Conservation (phyloP, 2,113 vertebrate genomes). For the Pardalotus punctatus region DNA sequence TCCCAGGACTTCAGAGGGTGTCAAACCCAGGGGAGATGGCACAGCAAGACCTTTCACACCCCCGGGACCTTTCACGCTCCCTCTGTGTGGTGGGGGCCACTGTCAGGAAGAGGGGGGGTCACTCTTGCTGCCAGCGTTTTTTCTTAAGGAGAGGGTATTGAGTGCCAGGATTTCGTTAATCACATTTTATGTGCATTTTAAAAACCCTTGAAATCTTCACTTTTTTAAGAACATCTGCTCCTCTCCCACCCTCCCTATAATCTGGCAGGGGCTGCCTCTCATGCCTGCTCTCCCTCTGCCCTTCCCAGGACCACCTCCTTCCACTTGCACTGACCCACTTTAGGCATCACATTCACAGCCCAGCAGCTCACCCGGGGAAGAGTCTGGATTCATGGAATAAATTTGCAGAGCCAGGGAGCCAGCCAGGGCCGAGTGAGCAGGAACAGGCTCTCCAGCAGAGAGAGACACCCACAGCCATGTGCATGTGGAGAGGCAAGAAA, state of each 20-base stretch:
- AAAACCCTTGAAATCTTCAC: neutral
- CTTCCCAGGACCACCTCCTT: neutral
- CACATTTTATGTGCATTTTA: neutral
- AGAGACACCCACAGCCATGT: neutral
- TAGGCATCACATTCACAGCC: neutral
- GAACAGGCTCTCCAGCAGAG: neutral
- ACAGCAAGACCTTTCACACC: neutral
- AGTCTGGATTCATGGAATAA: neutral
- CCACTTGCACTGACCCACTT: neutral
- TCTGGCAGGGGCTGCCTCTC: neutral
- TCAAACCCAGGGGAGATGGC: neutral
- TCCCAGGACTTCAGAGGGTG: neutral
- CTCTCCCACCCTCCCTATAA: neutral
- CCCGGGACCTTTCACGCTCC: accelerated
- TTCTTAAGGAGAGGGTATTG: neutral
- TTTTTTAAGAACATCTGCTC: neutral
- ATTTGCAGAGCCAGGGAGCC: neutral
- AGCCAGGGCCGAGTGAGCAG: neutral
- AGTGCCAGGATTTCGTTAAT: neutral
- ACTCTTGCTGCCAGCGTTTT: neutral
- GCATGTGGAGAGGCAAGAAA: neutral
- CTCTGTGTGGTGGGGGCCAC: neutral
- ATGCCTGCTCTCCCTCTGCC: neutral
- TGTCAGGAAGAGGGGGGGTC: accelerated
- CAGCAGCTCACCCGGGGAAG: neutral